Conservation (phyloP, 2,797 vertebrate species). For the Momotus momota region DNA sequence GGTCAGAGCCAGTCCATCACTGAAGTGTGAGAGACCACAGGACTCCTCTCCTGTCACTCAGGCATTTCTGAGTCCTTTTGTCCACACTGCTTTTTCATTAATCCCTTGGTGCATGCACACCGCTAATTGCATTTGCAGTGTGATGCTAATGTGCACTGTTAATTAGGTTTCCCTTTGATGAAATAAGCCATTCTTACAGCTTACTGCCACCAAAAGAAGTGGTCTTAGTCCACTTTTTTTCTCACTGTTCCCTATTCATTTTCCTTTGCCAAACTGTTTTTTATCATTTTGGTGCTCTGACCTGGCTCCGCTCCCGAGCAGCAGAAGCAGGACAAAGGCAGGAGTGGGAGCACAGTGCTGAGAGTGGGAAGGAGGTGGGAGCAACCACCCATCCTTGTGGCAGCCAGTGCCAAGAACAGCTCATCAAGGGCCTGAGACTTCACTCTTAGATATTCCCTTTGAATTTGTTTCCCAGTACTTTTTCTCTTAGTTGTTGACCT, state of each 20-base stretch:
- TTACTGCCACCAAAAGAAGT: conserved; percentile 52
- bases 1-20: conserved; percentile 14
- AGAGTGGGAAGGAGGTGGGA: not conserved
- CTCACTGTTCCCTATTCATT: not conserved
- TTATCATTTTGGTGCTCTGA: conserved; percentile 2
- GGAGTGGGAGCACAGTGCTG: not conserved
- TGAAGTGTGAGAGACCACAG: not conserved
- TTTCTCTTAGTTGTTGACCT: not conserved
- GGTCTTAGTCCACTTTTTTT: not conserved
- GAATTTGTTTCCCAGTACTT: not conserved
- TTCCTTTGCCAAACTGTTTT: conserved; percentile 22
- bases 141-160: not conserved
- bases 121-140: conserved; percentile 54
- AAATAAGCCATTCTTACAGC: conserved; percentile 54
- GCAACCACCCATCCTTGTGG: not conserved
- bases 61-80: conserved; percentile 41
- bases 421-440: not conserved
- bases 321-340: conserved; percentile 33
- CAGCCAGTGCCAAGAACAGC: not conserved
- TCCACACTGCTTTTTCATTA: conserved; percentile 11
- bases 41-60: not conserved
- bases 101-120: not conserved
- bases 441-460: not conserved
- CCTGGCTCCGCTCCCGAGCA: not conserved
- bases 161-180: conserved; percentile 58